These are phyloP conservation scores for Stegophylla sp. DNA, from an alignment of 2,888 invertebrate species.

Conservation along the genomic window DNA sequence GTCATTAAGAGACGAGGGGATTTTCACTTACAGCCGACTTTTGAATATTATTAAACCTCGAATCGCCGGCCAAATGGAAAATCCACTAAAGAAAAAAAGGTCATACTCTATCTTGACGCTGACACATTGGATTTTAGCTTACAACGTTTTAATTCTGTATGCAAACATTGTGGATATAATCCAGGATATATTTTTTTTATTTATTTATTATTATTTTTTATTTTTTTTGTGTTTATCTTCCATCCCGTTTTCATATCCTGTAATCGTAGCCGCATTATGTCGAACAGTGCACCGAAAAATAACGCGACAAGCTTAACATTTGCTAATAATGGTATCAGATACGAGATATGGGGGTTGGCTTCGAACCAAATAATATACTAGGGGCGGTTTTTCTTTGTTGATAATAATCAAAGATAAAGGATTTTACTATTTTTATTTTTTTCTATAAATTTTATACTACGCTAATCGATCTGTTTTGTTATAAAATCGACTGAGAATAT, in stretches of 20 bases:
- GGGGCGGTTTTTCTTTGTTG: too few relatives aligned
- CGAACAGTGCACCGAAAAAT: background rate
- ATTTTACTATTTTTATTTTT: too few relatives aligned
- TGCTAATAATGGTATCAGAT: background rate
- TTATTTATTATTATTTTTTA: too few relatives aligned
- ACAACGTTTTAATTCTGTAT: background rate
- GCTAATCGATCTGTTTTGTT: too few relatives aligned
- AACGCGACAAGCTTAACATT: background rate
- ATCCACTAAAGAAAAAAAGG: conserved; percentile 3
- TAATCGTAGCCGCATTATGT: background rate
- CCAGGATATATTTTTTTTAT: background rate
- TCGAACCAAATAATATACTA: conserved; percentile 1
- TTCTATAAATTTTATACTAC: too few relatives aligned
- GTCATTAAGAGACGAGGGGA: background rate
- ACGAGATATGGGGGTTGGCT: too few relatives aligned
- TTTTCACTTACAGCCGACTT: background rate
- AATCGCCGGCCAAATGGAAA: background rate
- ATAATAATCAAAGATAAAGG: too few relatives aligned
- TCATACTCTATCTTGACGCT: background rate
- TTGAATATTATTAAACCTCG: background rate
- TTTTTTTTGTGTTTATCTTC: background rate
- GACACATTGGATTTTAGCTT: background rate
- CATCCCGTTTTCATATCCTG: background rate
- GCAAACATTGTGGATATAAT: background rate
- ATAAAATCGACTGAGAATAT: too few relatives aligned